Evolutionary conservation across 2,113 vertebrate species (phyloP).

Genomic region (Mus pahari): DNA sequence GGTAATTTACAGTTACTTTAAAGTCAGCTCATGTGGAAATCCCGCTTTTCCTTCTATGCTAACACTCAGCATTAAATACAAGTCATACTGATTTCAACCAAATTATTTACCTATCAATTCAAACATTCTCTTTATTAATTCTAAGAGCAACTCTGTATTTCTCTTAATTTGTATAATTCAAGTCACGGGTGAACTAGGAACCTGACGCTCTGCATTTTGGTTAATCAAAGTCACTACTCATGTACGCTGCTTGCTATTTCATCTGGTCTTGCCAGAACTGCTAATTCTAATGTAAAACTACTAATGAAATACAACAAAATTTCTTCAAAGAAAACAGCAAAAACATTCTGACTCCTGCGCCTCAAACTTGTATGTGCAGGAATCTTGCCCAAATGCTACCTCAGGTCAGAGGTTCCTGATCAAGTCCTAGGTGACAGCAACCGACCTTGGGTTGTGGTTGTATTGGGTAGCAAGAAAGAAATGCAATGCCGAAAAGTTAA

Average conservation of each 20-base stretch:
- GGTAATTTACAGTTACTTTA: conserved; percentile 18
- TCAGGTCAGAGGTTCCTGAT: not conserved
- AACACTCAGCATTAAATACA: conserved; percentile 12
- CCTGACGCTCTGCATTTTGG: not conserved
- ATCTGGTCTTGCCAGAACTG: not conserved
- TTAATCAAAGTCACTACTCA: not conserved
- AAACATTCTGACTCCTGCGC: no score
- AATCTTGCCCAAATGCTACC: not conserved
- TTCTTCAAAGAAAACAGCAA: not conserved
- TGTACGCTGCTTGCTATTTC: not conserved
- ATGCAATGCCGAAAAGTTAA: not conserved
- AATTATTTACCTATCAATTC: conserved; percentile 26
- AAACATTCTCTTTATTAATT: not conserved
- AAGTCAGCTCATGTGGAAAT: conserved; percentile 3
- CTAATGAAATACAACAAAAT: not conserved
- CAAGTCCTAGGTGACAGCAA: not conserved
- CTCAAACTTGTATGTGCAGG: not conserved
- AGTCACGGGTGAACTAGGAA: not conserved
- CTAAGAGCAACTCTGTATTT: not conserved
- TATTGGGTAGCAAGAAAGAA: not conserved
- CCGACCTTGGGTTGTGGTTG: not conserved
- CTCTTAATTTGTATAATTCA: not conserved
- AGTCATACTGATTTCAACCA: not conserved
- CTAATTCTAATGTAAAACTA: conserved; percentile 32
- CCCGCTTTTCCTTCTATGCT: not conserved